A percentile compares a stretch with the other conserved stretches of the same genome.
phyloP scores from a whole-genome alignment of 2,113 vertebrate species.

The Passer domesticus region DNA sequence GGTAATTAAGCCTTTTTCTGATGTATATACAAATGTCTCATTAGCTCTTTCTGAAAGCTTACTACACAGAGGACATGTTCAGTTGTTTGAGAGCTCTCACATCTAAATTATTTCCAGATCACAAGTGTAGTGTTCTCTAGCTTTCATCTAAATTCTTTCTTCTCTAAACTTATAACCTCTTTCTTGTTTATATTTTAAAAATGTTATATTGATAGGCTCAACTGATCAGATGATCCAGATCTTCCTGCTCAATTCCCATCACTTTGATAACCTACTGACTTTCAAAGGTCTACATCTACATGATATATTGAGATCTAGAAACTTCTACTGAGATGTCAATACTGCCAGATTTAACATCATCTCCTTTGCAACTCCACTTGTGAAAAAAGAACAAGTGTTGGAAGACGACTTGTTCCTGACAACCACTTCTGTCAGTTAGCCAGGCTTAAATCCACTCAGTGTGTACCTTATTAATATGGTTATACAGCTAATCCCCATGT shows the following conservation, averaged over 20 bases:
- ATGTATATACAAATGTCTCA: not conserved
- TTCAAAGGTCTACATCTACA: not conserved
- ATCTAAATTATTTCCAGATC: slow-evolving; percentile 6
- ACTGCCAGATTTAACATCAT: not conserved
- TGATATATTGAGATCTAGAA: not conserved
- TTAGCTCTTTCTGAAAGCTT: not conserved
- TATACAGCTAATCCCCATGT: not conserved
- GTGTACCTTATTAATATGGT: not conserved
- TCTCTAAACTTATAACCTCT: not conserved
- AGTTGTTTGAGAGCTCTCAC: not conserved
- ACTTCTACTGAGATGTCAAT: not conserved
- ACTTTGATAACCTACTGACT: not conserved
- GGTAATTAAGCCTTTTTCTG: slow-evolving; percentile 33
- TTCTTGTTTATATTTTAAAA: not conserved
- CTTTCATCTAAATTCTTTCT: not conserved
- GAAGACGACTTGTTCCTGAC: not conserved
- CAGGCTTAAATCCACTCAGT: not conserved
- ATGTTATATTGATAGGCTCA: not conserved
- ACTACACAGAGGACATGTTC: not conserved
- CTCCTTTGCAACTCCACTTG: not conserved
- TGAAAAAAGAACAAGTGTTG: not conserved
- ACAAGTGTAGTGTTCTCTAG: not conserved
- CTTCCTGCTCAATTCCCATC: not conserved
- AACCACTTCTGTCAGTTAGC: not conserved
- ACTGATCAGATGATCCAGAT: not conserved